These are phyloP conservation scores for Trididemnum nubilum DNA, from an alignment of 23 tunicate genomes.

Conservation along the genomic window DNA sequence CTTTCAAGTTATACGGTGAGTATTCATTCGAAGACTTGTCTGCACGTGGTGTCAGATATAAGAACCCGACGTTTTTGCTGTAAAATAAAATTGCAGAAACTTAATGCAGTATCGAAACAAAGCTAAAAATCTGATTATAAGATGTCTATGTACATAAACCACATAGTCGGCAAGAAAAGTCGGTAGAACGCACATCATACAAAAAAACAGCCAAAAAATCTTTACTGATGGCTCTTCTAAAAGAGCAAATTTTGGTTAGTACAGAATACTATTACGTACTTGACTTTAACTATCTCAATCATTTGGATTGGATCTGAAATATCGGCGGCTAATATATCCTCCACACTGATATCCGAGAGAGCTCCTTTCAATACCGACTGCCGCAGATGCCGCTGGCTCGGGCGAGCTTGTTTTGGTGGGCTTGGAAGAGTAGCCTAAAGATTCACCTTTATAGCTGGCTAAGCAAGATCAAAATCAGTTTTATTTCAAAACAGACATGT, in stretches of 20 bases:
- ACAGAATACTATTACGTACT: no score
- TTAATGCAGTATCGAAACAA: background rate
- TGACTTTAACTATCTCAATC: constrained; percentile 56
- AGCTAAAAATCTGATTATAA: background rate
- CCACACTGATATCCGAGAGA: constrained; percentile 39
- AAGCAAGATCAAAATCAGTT: no score
- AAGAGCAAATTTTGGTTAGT: no score
- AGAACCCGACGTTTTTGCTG: constrained; percentile 79
- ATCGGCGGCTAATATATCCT: constrained; percentile 71
- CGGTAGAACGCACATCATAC: no score
- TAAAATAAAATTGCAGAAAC: constrained; percentile 9
- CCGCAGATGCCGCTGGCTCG: constrained; percentile 38
- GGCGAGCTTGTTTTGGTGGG: constrained; percentile 70
- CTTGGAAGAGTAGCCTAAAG: constrained; percentile 45
- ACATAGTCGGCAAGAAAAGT: background rate
- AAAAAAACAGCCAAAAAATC: no score
- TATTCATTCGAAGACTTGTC: constrained; percentile 78
- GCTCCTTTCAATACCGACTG: constrained; percentile 24
- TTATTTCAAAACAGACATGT: no score
- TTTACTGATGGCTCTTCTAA: no score
- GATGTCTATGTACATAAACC: background rate
- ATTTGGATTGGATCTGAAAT: constrained; percentile 72
- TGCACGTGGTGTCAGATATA: constrained; percentile 87
- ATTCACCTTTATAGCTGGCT: background rate
- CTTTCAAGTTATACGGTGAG: constrained; percentile 79